Conservation (phyloP, 2,888 invertebrate genomes). For the Brenthis hecate region DNA sequence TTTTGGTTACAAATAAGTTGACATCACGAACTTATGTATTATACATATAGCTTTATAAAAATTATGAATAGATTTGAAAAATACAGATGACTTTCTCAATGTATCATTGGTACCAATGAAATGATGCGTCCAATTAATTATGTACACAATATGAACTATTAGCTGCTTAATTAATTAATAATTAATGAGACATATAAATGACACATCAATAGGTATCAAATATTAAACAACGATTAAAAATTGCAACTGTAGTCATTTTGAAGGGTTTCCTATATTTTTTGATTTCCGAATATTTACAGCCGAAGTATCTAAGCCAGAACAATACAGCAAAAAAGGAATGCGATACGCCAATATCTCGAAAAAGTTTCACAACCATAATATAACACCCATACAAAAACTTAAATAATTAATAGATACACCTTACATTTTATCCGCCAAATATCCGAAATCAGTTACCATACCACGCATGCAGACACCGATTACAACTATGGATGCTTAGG, state of each 20-base stretch:
- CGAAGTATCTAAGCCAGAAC: neutral
- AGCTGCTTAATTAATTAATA: too few species aligned
- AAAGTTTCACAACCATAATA: constrained; percentile 37
- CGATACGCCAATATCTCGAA: constrained; percentile 17
- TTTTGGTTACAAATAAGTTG: constrained; percentile 50
- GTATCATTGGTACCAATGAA: neutral
- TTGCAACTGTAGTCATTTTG: neutral
- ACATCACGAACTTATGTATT: constrained; percentile 35
- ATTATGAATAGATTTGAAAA: constrained; percentile 3
- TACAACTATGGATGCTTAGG: constrained; percentile 22
- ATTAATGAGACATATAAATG: too few species aligned
- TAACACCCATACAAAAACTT: constrained; percentile 31
- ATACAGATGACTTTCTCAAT: constrained; percentile 6
- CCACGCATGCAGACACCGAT: constrained; percentile 32
- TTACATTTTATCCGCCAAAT: constrained; percentile 16
- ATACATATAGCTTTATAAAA: constrained; percentile 13
- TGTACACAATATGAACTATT: too few species aligned
- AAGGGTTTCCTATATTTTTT: neutral
- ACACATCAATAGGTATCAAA: too few species aligned
- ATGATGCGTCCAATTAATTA: too few species aligned
- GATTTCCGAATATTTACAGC: neutral
- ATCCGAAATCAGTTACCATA: constrained; percentile 19
- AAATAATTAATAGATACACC: constrained; percentile 17
- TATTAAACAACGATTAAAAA: too few species aligned
- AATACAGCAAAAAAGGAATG: constrained; percentile 17